These are phyloP conservation scores for Panagrolaimus sp. DNA, from an alignment of 1,140 invertebrate genomes.

Conservation along the genomic window DNA sequence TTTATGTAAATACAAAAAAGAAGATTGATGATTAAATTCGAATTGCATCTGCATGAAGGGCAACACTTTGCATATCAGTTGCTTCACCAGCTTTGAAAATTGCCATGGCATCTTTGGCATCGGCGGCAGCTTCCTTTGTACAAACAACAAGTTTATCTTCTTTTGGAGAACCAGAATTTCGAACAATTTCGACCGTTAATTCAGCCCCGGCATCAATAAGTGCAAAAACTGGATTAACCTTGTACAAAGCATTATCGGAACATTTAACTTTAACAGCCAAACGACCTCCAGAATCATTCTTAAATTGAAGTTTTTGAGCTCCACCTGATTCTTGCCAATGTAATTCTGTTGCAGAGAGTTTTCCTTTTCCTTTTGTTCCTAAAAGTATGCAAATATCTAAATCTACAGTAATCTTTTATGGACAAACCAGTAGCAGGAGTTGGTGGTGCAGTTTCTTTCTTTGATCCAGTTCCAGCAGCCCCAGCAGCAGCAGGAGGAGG, in stretches of 20 bases:
- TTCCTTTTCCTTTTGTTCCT: background rate
- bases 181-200: background rate
- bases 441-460: too few relatives aligned
- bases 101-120: conserved; percentile 2
- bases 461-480: background rate
- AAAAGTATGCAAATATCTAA: too few relatives aligned
- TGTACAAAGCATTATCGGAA: conserved; percentile 13
- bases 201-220: background rate
- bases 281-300: background rate
- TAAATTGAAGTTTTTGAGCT: background rate
- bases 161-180: background rate
- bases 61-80: background rate
- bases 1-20: background rate
- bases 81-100: background rate
- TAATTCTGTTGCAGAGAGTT: background rate
- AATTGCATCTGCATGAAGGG: background rate
- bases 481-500: background rate
- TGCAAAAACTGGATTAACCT: conserved; percentile 15
- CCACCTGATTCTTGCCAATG: conserved; percentile 1
- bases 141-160: conserved; percentile 1
- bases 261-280: conserved; percentile 14
- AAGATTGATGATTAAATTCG: conserved; percentile 12
- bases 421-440: too few relatives aligned
- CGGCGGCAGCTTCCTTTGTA: background rate
- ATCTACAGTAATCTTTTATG: too few relatives aligned